Evolutionary conservation across 2,113 vertebrate species (phyloP).

Genomic region (Sceloporus tristichus): DNA sequence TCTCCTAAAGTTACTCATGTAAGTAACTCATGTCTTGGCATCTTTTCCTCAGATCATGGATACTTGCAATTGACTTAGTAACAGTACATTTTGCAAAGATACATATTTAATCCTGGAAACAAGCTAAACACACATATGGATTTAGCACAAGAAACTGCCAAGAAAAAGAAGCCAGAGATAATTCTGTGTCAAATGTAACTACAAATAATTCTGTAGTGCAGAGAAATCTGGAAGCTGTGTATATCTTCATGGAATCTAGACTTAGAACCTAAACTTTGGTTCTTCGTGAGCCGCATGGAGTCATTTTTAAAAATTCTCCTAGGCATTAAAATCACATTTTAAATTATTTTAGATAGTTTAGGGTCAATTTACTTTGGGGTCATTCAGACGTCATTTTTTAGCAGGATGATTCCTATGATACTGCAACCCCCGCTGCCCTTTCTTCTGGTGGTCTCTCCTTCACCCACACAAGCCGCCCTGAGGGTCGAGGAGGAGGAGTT

Average conservation of each 20-base stretch:
- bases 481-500: too few species aligned
- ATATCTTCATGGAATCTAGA: too few species aligned
- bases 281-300: not conserved
- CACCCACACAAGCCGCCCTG: too few species aligned
- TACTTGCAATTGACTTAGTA: not conserved
- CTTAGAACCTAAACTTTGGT: not conserved
- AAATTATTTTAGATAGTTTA: too few species aligned
- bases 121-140: not conserved
- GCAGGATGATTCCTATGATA: too few species aligned
- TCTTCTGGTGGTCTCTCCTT: too few species aligned
- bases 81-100: not conserved
- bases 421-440: too few species aligned
- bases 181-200: not conserved
- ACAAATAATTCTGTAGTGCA: not conserved
- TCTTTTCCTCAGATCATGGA: not conserved
- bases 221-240: too few species aligned
- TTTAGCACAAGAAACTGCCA: not conserved
- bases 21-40: slow-evolving; percentile 22
- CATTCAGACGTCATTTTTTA: too few species aligned
- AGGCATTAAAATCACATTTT: too few species aligned
- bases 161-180: not conserved
- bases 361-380: too few species aligned
- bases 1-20: not conserved
- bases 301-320: not conserved
- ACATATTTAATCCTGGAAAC: not conserved